phyloP scores from a whole-genome alignment of 2,888 invertebrate species.

The Blera fallax region DNA sequence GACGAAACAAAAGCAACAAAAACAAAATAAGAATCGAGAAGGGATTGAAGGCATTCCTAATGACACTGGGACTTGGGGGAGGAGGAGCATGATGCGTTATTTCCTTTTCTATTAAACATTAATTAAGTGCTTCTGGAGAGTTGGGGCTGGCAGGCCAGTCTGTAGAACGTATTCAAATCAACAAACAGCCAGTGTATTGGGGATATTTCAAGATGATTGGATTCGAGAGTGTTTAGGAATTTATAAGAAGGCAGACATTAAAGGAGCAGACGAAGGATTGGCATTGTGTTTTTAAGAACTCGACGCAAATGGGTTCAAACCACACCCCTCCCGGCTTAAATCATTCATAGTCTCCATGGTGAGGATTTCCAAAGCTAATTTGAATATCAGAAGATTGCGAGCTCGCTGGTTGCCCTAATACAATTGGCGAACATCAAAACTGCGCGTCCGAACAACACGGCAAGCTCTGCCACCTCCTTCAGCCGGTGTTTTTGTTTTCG shows the following conservation, averaged over 20 bases:
- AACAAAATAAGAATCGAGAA: background rate
- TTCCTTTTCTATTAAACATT: constrained; percentile 22
- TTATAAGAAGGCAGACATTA: background rate
- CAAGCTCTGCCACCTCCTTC: constrained; percentile 14
- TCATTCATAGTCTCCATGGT: background rate
- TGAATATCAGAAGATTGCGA: constrained; percentile 42
- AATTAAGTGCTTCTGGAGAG: constrained; percentile 26
- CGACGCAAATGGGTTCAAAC: background rate
- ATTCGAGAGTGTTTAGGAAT: background rate
- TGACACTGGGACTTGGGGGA: constrained; percentile 7
- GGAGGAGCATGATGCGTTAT: constrained; percentile 1
- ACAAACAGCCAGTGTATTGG: background rate
- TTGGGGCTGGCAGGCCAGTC: background rate
- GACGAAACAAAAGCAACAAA: background rate
- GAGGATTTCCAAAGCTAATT: constrained; percentile 44
- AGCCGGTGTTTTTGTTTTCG: constrained; percentile 35
- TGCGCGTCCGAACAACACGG: background rate
- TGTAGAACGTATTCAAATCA: background rate
- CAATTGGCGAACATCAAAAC: constrained; percentile 31
- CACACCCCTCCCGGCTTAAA: background rate
- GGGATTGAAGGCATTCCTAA: constrained; percentile 5
- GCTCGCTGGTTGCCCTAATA: background rate
- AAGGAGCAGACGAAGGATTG: background rate
- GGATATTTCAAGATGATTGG: constrained; percentile 3
- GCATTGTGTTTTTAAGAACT: background rate